Evolutionary conservation across 1,140 invertebrate species (phyloP).

Genomic region (Bombus superbus): DNA sequence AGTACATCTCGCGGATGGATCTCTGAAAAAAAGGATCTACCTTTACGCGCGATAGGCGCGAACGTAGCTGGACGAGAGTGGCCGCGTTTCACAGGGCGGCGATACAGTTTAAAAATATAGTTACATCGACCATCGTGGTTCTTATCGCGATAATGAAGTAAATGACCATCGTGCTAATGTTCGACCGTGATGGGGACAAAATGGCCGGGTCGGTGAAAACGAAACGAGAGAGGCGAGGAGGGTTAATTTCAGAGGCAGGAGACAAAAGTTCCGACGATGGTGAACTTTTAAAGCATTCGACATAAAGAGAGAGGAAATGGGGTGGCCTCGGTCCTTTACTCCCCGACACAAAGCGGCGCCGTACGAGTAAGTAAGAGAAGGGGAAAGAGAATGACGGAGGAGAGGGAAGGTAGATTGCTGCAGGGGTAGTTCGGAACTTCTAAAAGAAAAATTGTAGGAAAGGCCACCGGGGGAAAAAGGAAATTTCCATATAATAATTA

Average conservation of each 20-base stretch:
- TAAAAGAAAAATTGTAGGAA: conserved; percentile 70
- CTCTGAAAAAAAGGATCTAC: neutral
- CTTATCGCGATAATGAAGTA: conserved; percentile 58
- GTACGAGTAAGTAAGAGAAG: neutral
- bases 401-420: conserved; percentile 50
- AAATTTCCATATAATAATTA: conserved; percentile 78
- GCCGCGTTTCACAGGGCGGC: neutral
- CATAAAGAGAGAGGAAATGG: conserved; percentile 63
- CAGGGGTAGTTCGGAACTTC: conserved; percentile 67
- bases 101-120: conserved; percentile 50
- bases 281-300: conserved; percentile 72
- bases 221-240: neutral
- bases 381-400: neutral
- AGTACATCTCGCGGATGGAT: neutral
- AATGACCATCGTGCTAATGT: conserved; percentile 60
- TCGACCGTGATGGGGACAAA: neutral
- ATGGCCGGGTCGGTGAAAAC: neutral
- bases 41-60: too few species aligned
- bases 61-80: neutral
- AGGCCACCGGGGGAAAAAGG: conserved; percentile 54
- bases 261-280: conserved; percentile 69
- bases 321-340: conserved; percentile 10
- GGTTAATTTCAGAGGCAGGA: conserved; percentile 62
- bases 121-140: conserved; percentile 45
- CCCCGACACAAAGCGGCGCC: neutral